Evolutionary conservation across 2,797 vertebrate genomes (phyloP), one percentile per base, ranked within the genome.

Genomic region (Smutsia temminckii): DNA sequence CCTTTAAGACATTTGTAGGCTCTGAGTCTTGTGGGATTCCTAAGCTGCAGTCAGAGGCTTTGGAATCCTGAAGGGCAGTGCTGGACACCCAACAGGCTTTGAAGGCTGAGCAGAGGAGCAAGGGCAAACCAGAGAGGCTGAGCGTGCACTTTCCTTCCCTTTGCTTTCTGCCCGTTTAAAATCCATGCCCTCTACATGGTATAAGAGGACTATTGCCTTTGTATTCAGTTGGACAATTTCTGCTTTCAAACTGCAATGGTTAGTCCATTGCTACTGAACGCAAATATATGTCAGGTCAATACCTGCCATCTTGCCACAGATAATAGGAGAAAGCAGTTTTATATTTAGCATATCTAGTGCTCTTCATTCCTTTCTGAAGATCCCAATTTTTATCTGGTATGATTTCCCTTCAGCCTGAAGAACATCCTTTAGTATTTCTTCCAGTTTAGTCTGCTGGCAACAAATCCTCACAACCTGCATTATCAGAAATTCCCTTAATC

Each of bases 211-310:
- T 42, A 27, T 42, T 66, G 2, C 16, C 37, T 57, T 79, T 69
- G 32, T 27, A 59, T 27, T 37, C 21, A 16, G 16, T n/a, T 20
- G 79, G n/a, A n/a, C 23, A 5, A 53, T n/a, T 37, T 92, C 37
- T 87, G 75, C 34, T 42, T 69, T 75, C 51, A 6, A 20, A 51
- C 21, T 14, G 4, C 17, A 85, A 51, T 1, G 18, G 3, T 34
- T 8, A 18, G 18, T 37, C 21, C 11, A 4, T 8, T 8, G 27
- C 16, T 6, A 25, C 0, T 2, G 14, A 63, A 27, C 11, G 7
- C 37, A 63, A 34, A 1, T 4, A 34, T 68, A 1, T 11, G 46
- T 46, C 46, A 46, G 46, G 9, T 46, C 46, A 46, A 46, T 11
- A 46, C 11, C 46, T 46, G 46, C 46, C 46, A 46, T 46, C 46